Evolutionary conservation across 2,113 vertebrate species (phyloP).

Genomic region (Phrynosoma platyrhinos): DNA sequence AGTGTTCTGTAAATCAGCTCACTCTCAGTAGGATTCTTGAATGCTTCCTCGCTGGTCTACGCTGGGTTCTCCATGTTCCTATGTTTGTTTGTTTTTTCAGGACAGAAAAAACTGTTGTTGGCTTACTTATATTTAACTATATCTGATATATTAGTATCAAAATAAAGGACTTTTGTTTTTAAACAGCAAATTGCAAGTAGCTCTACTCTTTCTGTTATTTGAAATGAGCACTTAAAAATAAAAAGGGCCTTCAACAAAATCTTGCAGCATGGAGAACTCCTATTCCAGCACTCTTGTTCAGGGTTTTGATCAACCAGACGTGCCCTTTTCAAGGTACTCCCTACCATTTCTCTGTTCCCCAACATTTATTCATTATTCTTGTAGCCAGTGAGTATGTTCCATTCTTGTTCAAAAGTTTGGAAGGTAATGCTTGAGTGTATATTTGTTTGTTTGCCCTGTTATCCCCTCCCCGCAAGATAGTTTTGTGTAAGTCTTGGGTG

Average conservation of each 20-base stretch:
- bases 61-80: background rate
- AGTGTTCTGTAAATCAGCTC: rapidly evolving
- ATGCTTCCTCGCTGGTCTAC: background rate
- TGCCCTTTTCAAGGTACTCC: background rate
- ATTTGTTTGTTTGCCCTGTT: too few relatives aligned
- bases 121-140: background rate
- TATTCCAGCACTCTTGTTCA: background rate
- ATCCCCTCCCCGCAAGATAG: background rate
- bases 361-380: background rate
- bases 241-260: background rate
- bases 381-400: background rate
- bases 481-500: background rate
- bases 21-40: background rate
- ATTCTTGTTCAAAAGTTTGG: background rate
- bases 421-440: background rate
- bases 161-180: constrained; percentile 35
- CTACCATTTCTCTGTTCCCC: too few relatives aligned
- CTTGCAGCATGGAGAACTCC: background rate
- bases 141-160: background rate
- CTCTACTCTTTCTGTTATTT: background rate
- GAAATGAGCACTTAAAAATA: background rate
- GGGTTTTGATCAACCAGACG: background rate
- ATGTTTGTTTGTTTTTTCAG: background rate
- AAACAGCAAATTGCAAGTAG: background rate
- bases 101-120: background rate